Evolutionary conservation across 2,797 vertebrate genomes (phyloP).

Genomic region (Uromys caudimaculatus): DNA sequence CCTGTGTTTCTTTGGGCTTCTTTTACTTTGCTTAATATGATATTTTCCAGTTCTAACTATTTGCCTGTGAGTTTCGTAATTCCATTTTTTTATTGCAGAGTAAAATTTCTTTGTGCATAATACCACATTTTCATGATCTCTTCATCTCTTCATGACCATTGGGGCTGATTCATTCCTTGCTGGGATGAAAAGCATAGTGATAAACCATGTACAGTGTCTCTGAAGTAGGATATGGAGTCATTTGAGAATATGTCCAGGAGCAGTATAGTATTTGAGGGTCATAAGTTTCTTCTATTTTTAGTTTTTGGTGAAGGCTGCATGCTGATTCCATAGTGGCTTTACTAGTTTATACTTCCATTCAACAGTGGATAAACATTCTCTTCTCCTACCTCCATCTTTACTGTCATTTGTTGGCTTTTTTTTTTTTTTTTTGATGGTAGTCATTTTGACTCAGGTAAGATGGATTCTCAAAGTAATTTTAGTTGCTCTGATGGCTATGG

Average conservation of each 20-base stretch:
- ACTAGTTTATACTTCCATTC: too few relatives aligned
- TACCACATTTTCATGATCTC: background rate
- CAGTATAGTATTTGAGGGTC: too few relatives aligned
- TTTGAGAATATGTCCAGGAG: background rate
- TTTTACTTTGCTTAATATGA: background rate
- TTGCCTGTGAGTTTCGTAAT: too few relatives aligned
- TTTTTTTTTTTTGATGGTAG: background rate
- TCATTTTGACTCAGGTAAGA: background rate
- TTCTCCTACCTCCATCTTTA: too few relatives aligned
- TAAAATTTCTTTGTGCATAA: background rate
- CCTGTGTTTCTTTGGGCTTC: background rate
- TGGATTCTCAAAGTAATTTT: background rate
- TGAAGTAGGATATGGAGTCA: background rate
- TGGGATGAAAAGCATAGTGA: background rate
- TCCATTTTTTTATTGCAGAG: background rate
- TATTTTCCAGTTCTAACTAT: background rate
- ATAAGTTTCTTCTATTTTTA: background rate
- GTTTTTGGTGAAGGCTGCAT: too few relatives aligned
- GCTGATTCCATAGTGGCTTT: background rate
- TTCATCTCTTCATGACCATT: background rate
- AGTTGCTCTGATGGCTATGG: background rate
- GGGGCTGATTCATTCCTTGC: background rate
- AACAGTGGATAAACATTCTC: background rate
- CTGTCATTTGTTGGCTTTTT: background rate
- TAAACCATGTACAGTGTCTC: background rate